A percentile compares a stretch with the other conserved stretches of the same genome.
phyloP scores from a whole-genome alignment of 2,888 invertebrate genomes.

The Hymenopus coronatus region DNA sequence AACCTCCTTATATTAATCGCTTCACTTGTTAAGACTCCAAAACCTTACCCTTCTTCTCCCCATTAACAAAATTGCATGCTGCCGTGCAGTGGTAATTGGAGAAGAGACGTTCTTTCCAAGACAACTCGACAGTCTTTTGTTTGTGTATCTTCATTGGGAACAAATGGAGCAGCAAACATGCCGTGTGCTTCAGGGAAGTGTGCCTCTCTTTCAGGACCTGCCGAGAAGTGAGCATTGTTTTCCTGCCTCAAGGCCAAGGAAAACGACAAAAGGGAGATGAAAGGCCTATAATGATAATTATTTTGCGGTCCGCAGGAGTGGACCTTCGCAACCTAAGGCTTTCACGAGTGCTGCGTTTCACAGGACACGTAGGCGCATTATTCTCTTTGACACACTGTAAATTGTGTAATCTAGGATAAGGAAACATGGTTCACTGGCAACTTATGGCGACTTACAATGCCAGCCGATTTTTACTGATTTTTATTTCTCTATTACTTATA shows the following conservation, averaged over 20 bases:
- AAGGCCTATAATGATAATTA: background rate
- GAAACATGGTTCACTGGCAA: too few species aligned
- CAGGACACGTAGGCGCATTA: too few species aligned
- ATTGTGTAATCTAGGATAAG: too few species aligned
- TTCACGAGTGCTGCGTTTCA: too few species aligned
- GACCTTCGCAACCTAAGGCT: background rate
- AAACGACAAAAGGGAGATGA: background rate
- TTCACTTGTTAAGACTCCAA: constrained; percentile 19
- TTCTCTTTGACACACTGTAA: too few species aligned
- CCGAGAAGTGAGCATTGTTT: background rate
- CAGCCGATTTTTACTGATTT: too few species aligned
- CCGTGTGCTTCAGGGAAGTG: background rate
- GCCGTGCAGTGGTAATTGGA: constrained; percentile 5
- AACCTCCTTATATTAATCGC: constrained; percentile 12
- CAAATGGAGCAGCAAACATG: constrained; percentile 10
- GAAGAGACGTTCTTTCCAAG: background rate
- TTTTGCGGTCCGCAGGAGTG: background rate
- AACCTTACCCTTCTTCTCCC: background rate
- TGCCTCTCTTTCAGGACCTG: background rate
- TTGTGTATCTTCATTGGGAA: background rate
- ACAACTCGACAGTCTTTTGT: background rate
- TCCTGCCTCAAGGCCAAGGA: background rate
- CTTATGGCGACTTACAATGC: too few species aligned
- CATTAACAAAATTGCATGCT: constrained; percentile 14
- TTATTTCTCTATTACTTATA: too few species aligned